Evolutionary conservation across 2,113 vertebrate species (phyloP).

Genomic region (Kobus ellipsiprymnus): DNA sequence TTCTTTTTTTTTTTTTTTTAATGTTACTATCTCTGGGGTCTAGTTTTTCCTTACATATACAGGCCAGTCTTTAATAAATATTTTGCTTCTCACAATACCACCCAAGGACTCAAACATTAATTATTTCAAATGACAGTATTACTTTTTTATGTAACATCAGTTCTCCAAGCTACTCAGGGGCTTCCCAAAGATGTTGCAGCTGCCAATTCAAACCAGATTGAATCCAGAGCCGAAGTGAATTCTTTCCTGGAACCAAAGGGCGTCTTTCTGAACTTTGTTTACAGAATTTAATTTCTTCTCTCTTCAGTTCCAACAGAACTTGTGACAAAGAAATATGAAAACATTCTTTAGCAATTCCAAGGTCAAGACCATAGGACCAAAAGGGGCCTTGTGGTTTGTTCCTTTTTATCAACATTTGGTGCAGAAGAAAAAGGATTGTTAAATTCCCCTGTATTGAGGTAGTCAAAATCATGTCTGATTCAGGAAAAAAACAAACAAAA

Average conservation of each 20-base stretch:
- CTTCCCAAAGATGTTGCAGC: slow-evolving; percentile 50
- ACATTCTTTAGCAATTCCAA: slow-evolving; percentile 57
- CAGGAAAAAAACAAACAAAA: not conserved
- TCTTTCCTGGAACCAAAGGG: slow-evolving; percentile 62
- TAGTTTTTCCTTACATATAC: slow-evolving; percentile 14
- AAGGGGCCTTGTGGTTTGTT: slow-evolving; percentile 44
- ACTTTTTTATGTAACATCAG: slow-evolving; percentile 16
- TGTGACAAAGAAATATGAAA: slow-evolving; percentile 27
- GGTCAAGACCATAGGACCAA: slow-evolving; percentile 60
- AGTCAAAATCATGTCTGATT: slow-evolving; percentile 6
- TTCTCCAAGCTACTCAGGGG: slow-evolving; percentile 43
- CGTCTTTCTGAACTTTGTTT: slow-evolving; percentile 63
- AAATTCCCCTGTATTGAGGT: slow-evolving; percentile 43
- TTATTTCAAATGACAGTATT: slow-evolving; percentile 31
- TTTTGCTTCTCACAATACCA: slow-evolving; percentile 39
- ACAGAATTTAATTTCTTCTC: slow-evolving; percentile 46
- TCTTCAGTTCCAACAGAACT: slow-evolving; percentile 24
- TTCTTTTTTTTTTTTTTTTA: not conserved
- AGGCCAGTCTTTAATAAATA: slow-evolving; percentile 44
- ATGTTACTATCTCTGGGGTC: not conserved
- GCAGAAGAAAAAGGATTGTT: slow-evolving; percentile 8
- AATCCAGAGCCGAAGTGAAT: not conserved
- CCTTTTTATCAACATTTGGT: slow-evolving; percentile 51
- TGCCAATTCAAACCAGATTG: slow-evolving; percentile 30
- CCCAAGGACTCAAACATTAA: slow-evolving; percentile 15